phyloP scores from a whole-genome alignment of 2,797 vertebrate species.

The Notolepis coatsorum region DNA sequence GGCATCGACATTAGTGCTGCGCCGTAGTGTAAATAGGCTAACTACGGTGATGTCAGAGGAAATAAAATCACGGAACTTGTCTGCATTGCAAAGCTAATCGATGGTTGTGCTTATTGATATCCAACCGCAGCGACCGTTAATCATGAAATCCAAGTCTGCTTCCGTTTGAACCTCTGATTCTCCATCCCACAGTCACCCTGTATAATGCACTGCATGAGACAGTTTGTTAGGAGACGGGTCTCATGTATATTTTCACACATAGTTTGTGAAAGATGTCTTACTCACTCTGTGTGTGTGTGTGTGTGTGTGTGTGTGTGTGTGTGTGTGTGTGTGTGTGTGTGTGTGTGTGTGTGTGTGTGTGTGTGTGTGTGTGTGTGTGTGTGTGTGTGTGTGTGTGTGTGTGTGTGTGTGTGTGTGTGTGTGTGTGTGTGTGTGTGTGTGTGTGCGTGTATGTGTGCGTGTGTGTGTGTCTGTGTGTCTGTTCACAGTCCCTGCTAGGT shows the following conservation, averaged over 20 bases:
- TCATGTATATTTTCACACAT: constrained; percentile 40
- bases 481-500: constrained; percentile 7
- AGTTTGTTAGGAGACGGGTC: constrained; percentile 34
- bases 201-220: constrained; percentile 47
- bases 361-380: neutral
- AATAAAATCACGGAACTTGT: constrained; percentile 70
- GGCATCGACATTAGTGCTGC: constrained; percentile 40
- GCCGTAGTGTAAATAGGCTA: constrained; percentile 49
- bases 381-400: neutral
- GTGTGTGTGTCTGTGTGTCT: neutral
- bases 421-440: neutral
- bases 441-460: neutral
- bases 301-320: neutral
- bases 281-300: constrained; percentile 9
- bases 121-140: constrained; percentile 8
- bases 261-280: constrained; percentile 47
- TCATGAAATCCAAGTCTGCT: constrained; percentile 33
- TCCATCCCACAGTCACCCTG: constrained; percentile 24
- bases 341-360: neutral
- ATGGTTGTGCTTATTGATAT: constrained; percentile 70
- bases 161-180: constrained; percentile 31
- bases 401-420: constrained; percentile 7
- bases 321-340: constrained; percentile 32
- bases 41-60: constrained; percentile 43
- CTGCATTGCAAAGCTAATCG: constrained; percentile 49